Evolutionary conservation across 30 jellyfish, hydroid and myxozoan genomes (phyloP), one percentile per base, ranked within the genome.

Genomic region (Nemopilema nomurai): DNA sequence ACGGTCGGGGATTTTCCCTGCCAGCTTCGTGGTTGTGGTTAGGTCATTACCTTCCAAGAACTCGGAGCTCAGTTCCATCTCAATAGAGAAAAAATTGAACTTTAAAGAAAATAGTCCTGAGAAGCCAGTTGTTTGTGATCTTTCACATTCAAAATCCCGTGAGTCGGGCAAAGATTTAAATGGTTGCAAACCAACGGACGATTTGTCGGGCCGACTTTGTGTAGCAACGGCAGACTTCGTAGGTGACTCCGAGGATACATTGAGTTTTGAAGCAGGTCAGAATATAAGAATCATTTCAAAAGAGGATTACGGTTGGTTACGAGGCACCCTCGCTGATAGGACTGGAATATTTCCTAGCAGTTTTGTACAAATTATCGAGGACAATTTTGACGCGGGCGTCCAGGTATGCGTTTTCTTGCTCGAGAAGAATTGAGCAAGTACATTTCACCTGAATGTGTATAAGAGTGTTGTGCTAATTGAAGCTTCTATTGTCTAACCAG

Each of bases 1-100:
- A 30, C 77, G 49, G 7, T 69, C 32, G 16, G 93, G 93, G 50
- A 31, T 50, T 22, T 85, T 85, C 41, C 93, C 93, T 33, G 76
- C 93, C 3, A 67, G 67, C 49, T 85, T 65, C 25, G 93, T 85
- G 20, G 88, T 69, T 32, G 77, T 85, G 16, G 62, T 76, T 8
- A 76, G 26, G 13, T 82, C 87, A 8, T 57, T 83, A 33, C 85
- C 89, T 13, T 13, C 57, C 13, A 6, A 13, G n/a, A 53, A 51
- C 1, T 25, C 18, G 17, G 87, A 77, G 17, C 0, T 26, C 22
- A 23, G 28, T 18, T 18, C 0, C 16, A 16, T 25, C 8, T 4
- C 72, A 49, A 18, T 17, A 18, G 49, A 25, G 21, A 13, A 16
- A 4, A 23, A 8, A 20, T 22, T 29, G 68, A 33, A 19, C 25